Evolutionary conservation across 2,888 invertebrate species (phyloP), one percentile per base, ranked within the genome.

Genomic region (Sarcophaga carnaria): DNA sequence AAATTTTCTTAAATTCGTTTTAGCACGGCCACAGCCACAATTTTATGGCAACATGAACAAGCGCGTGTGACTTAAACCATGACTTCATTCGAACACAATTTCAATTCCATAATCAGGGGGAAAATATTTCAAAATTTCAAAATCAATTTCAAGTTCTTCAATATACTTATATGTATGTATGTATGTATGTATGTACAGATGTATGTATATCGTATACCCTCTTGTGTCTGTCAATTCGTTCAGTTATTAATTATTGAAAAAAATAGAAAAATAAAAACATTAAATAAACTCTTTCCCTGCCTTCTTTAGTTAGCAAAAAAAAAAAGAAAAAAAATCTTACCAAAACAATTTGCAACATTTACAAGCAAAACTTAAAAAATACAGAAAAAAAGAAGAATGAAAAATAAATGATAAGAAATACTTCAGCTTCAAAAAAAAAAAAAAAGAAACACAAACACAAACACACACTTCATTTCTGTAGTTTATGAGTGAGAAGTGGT

Each of bases 371-470:
- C 10, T 27, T 11, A 69, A 11, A 63, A 69, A 25, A 81, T 17
- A 63, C 17, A 45, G 70, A 75, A 70, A 59, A 62, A 37, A 37
- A 37, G 2, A 75, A 4, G 0, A 27, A 3, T 67, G 10, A 67
- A 27, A 27, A 27, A 81, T 17, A 75, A 69, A 75, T 70, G 54
- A 82, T 70, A 79, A 74, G 69, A 83, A 83, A 74, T 69, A 70
- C 69, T 83, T 79, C 49, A 78, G 54, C 25, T 69, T 20, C 17
- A 45, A 75, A 75, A 75, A 59, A 62, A 37, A 27, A 27, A 27
- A 75, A 4, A 0, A 25, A 20, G 0, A 27, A 27, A 27, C 27
- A 27, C 27, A 27, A 6, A 37, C 37, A 37, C 8, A 37, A 1
- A 37, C 5, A 81, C 63, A 70, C 47, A 64, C 74, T 83, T 83